Percentiles rank a stretch among this genome's conserved stretches.
Conservation (phyloP, 35 echinoderm and acorn worm genomes). For the Stichopus chloronotus region DNA sequence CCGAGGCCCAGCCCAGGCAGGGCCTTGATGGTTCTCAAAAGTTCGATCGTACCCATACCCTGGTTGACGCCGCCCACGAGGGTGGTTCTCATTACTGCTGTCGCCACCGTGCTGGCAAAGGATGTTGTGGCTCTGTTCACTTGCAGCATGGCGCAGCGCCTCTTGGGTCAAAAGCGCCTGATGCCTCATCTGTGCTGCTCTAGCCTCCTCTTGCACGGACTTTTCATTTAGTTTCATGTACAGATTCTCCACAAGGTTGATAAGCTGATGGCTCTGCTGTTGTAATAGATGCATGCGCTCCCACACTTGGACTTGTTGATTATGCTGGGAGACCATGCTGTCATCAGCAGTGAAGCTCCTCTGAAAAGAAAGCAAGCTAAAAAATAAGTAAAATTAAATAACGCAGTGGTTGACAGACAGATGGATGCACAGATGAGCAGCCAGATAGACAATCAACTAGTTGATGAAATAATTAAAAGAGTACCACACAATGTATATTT, state of each 20-base stretch:
- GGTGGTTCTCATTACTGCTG: too few relatives aligned
- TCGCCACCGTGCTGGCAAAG: too few relatives aligned
- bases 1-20: too few relatives aligned
- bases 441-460: not conserved
- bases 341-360: not conserved
- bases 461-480: not conserved
- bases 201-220: not conserved
- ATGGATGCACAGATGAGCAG: too few relatives aligned
- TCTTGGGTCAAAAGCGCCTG: too few relatives aligned
- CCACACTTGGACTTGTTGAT: not conserved
- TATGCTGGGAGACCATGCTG: too few relatives aligned
- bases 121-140: too few relatives aligned
- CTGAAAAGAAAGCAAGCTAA: not conserved
- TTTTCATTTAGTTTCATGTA: not conserved
- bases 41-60: not conserved
- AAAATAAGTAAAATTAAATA: not conserved
- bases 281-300: not conserved
- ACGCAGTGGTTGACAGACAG: too few relatives aligned
- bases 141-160: too few relatives aligned
- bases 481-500: not conserved
- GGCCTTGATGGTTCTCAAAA: not conserved
- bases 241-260: slow-evolving; percentile 16
- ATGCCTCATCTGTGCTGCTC: too few relatives aligned
- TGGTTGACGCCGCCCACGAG: too few relatives aligned
- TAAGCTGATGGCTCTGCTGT: slow-evolving; percentile 10